These are phyloP conservation scores for Clivina fossor DNA, from an alignment of 2,888 invertebrate species.

Conservation along the genomic window DNA sequence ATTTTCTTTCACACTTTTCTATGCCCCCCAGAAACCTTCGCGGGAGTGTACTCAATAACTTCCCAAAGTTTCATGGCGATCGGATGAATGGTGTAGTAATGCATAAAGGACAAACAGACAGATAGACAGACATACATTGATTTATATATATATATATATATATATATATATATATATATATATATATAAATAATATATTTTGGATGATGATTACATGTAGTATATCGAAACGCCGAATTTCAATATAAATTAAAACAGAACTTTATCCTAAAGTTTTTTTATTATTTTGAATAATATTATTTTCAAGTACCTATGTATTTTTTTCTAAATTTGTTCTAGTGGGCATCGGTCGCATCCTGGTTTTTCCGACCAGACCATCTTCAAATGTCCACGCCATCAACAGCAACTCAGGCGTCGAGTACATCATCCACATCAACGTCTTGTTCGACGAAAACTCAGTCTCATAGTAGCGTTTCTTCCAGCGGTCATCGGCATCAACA, in stretches of 20 bases:
- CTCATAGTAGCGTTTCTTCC: conserved; percentile 20
- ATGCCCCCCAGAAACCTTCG: too few species aligned
- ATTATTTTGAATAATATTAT: too few species aligned
- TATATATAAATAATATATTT: too few species aligned
- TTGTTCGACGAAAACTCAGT: conserved; percentile 33
- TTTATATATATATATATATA: too few species aligned
- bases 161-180: too few species aligned
- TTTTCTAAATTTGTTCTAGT: conserved; percentile 49
- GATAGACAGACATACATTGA: too few species aligned
- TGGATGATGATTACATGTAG: not conserved
- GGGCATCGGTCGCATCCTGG: conserved; percentile 57
- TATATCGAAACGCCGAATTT: not conserved
- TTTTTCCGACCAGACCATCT: conserved; percentile 53
- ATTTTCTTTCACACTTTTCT: too few species aligned
- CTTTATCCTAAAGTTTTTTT: not conserved
- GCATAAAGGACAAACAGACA: too few species aligned
- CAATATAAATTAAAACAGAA: not conserved
- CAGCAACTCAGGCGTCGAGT: conserved; percentile 41
- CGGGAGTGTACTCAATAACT: too few species aligned
- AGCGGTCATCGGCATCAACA: conserved; percentile 21
- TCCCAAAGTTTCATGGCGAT: too few species aligned
- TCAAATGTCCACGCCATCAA: conserved; percentile 46
- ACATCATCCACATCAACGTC: conserved; percentile 36
- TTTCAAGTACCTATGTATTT: not conserved
- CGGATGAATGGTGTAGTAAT: too few species aligned